Conservation (phyloP, 2,888 invertebrate genomes). For the Oeneis ivallda region DNA sequence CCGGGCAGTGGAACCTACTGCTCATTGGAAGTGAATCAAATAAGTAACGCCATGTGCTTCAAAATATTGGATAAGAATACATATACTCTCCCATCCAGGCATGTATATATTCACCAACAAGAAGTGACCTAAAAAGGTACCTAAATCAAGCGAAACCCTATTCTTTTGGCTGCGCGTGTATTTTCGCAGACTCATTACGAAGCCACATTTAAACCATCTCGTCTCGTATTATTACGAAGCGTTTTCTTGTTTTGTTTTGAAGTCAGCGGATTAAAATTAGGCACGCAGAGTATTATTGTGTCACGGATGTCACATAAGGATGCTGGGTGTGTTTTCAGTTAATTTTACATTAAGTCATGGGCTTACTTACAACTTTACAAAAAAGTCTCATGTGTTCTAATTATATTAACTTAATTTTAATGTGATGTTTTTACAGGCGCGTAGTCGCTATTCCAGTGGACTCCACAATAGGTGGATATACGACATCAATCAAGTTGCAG, state of each 20-base stretch:
- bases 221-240: neutral
- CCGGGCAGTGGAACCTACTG: too few relatives aligned
- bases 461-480: too few relatives aligned
- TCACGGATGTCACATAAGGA: conserved; percentile 8
- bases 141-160: neutral
- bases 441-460: too few relatives aligned
- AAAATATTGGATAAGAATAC: too few relatives aligned
- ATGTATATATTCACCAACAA: too few relatives aligned
- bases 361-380: too few relatives aligned
- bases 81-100: too few relatives aligned
- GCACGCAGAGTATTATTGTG: conserved; percentile 2
- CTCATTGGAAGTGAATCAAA: too few relatives aligned
- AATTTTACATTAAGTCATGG: neutral
- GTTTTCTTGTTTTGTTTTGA: conserved; percentile 7
- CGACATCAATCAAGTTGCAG: too few relatives aligned
- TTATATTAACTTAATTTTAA: neutral
- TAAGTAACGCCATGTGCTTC: too few relatives aligned
- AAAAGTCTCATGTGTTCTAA: neutral
- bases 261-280: conserved; percentile 11
- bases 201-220: neutral
- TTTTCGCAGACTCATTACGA: neutral
- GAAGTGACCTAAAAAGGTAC: neutral
- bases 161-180: neutral
- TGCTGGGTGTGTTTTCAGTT: neutral
- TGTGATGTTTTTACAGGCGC: too few relatives aligned